Conservation (phyloP, 2,797 vertebrate species). For the Alectoris magna region DNA sequence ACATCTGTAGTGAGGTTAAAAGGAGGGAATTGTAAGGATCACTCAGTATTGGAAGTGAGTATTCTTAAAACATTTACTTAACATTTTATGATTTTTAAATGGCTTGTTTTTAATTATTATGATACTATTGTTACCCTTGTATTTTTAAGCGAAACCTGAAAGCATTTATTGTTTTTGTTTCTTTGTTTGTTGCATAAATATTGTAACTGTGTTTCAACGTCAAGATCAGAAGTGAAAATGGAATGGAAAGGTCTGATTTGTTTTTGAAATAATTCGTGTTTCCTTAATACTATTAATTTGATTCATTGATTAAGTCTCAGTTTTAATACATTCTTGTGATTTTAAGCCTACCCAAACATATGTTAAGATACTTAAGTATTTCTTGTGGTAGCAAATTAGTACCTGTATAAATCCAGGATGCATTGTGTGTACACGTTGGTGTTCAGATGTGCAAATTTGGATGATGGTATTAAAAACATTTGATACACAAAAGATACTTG, state of each 20-base stretch:
- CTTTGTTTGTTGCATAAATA: neutral
- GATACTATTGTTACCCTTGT: neutral
- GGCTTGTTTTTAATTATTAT: neutral
- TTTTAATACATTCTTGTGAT: neutral
- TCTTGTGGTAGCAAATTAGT: neutral
- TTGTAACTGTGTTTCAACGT: neutral
- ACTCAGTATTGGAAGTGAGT: neutral
- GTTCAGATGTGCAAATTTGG: neutral
- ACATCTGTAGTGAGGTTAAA: neutral
- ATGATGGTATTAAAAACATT: neutral
- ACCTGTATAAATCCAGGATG: neutral
- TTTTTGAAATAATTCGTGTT: neutral
- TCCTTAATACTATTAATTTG: neutral
- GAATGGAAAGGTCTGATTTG: neutral
- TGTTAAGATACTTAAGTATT: neutral
- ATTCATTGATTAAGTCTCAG: neutral
- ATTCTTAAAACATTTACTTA: neutral
- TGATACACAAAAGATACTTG: neutral
- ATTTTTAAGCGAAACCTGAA: neutral
- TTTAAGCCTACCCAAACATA: neutral
- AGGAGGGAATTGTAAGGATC: neutral
- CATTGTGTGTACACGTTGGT: fast-evolving
- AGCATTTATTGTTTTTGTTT: fast-evolving
- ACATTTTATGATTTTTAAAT: neutral
- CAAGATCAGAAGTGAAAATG: neutral